Evolutionary conservation across 2,888 invertebrate genomes (phyloP), one percentile per base, ranked within the genome.

Genomic region (Cryptophagus acutangulus): DNA sequence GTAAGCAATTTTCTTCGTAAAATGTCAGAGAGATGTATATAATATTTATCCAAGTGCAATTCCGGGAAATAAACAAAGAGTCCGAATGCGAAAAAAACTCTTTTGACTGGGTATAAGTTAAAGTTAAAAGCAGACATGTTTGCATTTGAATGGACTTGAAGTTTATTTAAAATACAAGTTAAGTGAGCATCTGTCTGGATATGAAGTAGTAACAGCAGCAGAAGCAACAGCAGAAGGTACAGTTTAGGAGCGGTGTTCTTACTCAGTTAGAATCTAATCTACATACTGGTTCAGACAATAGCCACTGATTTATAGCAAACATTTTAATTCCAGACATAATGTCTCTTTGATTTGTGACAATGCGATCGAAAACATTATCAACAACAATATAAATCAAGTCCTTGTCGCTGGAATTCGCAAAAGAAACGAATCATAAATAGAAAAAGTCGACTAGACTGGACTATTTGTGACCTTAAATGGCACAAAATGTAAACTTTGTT

Each of bases 251-350:
- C 55, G 48, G 48, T 57, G 54, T 51, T 52, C 52, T 46, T 62
- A 60, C 60, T 63, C 63, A 62, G 56, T 51, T 52, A 55, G 56
- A 59, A 62, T 62, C 62, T 62, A 63, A 66, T 67, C 66, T 67
- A 64, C 67, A 67, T 67, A 67, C 66, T 62, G 63, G 66, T 61
- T 52, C 61, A 67, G 65, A 67, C 67, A 69, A 67, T 67, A 60
- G 65, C 62, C 57, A 57, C 57, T 67, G 69, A 69, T 69, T 67
- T 69, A 69, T 59, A 57, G 52, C 41, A 50, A 64, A 65, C 66
- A 65, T 67, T 67, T 69, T 66, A 67, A 67, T 66, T 67, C 65
- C 50, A 48, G 67, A 67, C 67, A 66, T 69, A 69, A 69, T 67
- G 69, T 68, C 69, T 58, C 62, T 63, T 66, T 68, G 67, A 68